Base-by-base conservation (phyloP, 2,797 vertebrate species). In the Aselliscus stoliczkanus region DNA sequence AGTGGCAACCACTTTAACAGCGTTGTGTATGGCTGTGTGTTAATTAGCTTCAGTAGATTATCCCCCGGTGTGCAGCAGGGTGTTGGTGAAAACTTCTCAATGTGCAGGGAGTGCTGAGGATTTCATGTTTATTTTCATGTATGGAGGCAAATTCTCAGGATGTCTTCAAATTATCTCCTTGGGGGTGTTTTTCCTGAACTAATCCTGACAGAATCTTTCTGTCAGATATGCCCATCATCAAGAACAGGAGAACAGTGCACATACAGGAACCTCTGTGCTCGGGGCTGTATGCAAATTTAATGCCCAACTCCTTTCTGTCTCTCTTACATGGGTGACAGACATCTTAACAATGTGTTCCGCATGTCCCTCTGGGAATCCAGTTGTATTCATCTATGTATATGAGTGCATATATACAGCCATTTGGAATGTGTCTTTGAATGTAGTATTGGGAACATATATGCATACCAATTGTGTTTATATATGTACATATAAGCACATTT, bases 81-180 rank as follows among this genome's bases (percentile, higher is more conserved):
- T 96, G 96, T 97, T 98, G 97, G 95, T 97, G 96, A 97, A 96
- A 98, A 98, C 97, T 98, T 98, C 94, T 88, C 94, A 95, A 86
- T 95, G 96, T 81, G 83, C 96, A 60, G 64, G 92, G 86, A 97
- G 98, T 97, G 96, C 97, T 96, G 97, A 97, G 94, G 96, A 97
- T 98, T 98, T 98, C 97, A 15, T 98, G 98, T 98, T 98, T 98
- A 98, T 98, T 98, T 98, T 98, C 98, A 97, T 97, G 97, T 98
- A 97, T 90, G 62, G 96, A 98, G 98, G 98, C 97, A 98, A 98
- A 98, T 98, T 98, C 98, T 98, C 98, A 98, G 98, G 98, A 96
- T 98, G 98, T 98, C 98, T 98, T 98, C 98, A 98, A 98, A 98
- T 99, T 98, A 98, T 97, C 98, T 99, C 98, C 98, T 98, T 98